phyloP scores from a whole-genome alignment of 1,140 invertebrate species.

The Centruroides sculpturatus region DNA sequence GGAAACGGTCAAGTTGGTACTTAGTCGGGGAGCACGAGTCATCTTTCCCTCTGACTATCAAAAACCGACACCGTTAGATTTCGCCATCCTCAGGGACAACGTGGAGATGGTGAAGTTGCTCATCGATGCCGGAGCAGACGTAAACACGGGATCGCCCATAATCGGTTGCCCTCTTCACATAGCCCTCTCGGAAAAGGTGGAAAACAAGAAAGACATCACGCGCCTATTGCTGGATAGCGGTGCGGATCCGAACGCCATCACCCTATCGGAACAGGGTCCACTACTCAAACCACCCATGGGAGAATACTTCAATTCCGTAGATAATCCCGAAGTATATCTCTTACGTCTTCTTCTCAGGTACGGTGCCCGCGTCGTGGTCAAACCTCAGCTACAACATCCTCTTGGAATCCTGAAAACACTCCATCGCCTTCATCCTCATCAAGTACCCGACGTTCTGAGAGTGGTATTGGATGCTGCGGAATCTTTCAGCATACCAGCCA shows the following conservation, averaged over 20 bases:
- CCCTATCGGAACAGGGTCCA: slow-evolving; percentile 34
- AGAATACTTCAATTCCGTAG: slow-evolving; percentile 65
- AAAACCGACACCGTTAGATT: slow-evolving; percentile 66
- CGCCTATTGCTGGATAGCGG: slow-evolving; percentile 54
- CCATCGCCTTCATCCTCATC: slow-evolving; percentile 40
- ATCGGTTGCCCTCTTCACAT: slow-evolving; percentile 73
- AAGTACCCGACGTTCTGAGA: slow-evolving; percentile 48
- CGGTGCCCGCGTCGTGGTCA: slow-evolving; percentile 42
- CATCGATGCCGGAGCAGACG: slow-evolving; percentile 48
- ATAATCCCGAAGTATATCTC: slow-evolving; percentile 47
- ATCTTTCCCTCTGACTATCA: slow-evolving; percentile 47
- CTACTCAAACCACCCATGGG: slow-evolving; percentile 53
- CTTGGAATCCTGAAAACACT: slow-evolving; percentile 62
- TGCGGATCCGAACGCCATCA: slow-evolving; percentile 64
- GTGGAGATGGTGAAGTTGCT: slow-evolving; percentile 43
- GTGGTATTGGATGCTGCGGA: slow-evolving; percentile 56
- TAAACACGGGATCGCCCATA: slow-evolving; percentile 64
- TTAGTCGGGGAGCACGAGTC: slow-evolving; percentile 61
- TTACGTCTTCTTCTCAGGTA: slow-evolving; percentile 57
- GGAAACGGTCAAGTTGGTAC: slow-evolving; percentile 58
- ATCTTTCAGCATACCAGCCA: slow-evolving; percentile 53
- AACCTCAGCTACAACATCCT: slow-evolving; percentile 60
- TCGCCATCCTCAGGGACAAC: slow-evolving; percentile 65
- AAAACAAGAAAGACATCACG: slow-evolving; percentile 30
- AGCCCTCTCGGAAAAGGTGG: slow-evolving; percentile 56